Base-by-base conservation (phyloP, 2,888 invertebrate genomes). In the Omphaloscelis lunosa region DNA sequence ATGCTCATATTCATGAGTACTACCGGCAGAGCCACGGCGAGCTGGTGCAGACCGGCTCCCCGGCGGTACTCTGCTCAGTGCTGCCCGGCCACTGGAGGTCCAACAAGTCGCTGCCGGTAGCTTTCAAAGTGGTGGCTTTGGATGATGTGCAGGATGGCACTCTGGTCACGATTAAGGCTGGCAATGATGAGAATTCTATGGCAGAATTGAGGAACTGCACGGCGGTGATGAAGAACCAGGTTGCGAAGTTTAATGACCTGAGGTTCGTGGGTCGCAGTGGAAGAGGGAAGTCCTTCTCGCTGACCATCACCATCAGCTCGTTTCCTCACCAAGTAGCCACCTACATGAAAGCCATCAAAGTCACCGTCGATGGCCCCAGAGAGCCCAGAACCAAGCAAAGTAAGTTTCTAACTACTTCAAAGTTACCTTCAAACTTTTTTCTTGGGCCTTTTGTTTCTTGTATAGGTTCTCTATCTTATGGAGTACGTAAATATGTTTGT, bases 171-270 rank as follows among this genome's bases (percentile, higher is more conserved):
- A 98, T 99, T 69, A 98, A 98, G 82, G 99, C 99, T 76, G 99
- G 99, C 58, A 99, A 99, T 95, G 99, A 99, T 91, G 99, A 99
- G 95, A 99, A 99, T 94, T 99, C 97, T 90, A 99, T 99, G 97
- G 99, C 99, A 1, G 99, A 99, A 93, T 95, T 99, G 89, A 97
- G 99, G 89, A 99, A 99, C 94, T 98, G 98, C 91, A 98, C 98
- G 9, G 99, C 99, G 1, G 98, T 99, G 88, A 99, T 99, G 98
- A 99, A 99, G 97, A 99, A 99, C 93, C 99, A 99, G 95, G 99
- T 99, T 87, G 99, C 99, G 56, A 99, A 99, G 96, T 99, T 99
- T 97, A 99, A 99, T 93, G 99, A 99, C 97, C 97, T 99, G 73
- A 97, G 99, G 91, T 99, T 99, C 95, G 99, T 99, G 74, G 99